Evolutionary conservation across 2,888 invertebrate species (phyloP), one percentile per base, ranked within the genome.

Genomic region (Drosophila bunnanda): DNA sequence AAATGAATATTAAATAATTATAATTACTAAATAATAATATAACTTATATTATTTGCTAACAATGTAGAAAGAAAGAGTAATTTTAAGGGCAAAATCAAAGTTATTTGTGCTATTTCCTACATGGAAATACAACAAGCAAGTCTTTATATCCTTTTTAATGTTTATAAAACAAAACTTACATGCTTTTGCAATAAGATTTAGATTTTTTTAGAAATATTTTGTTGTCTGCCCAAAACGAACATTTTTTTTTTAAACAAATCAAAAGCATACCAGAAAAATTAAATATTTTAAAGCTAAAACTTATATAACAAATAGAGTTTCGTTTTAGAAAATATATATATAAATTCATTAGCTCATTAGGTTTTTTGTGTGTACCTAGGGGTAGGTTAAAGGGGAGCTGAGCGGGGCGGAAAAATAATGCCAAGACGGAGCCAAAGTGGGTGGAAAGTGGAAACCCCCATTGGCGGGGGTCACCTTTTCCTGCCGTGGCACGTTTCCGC

Each of bases 401-500:
- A 46, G 28, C 9, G 46, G 28, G 13, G 15, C 20, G 2, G 13
- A 15, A 20, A 50, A 50, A 20, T 48, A 38, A 22, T 12, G 17
- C n/a, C 30, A 17, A 46, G 17, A 46, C 7, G 10, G n/a, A 17
- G 44, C 28, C n/a, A n/a, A 52, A 52, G 46, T 59, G 20, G 30
- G 36, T 10, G 62, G 28, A 9, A 28, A 46, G 12, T 28, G 28
- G 46, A n/a, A 28, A 12, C 6, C 39, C 15, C 50, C 9, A 15
- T 32, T 32, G 68, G 66, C 12, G 77, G 69, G n/a, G 28, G 46
- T 67, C 76, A 75, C 71, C 86, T 72, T 79, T 75, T 41, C 65
- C 50, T 62, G 70, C 75, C 65, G 20, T 56, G 76, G 78, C 85
- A 84, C 88, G 88, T 84, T 84, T 88, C 88, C 88, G 85, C 80